Percentiles rank a stretch among this genome's conserved stretches.
phyloP scores from a whole-genome alignment of 2,888 invertebrate genomes.

The Athetis lepigone region DNA sequence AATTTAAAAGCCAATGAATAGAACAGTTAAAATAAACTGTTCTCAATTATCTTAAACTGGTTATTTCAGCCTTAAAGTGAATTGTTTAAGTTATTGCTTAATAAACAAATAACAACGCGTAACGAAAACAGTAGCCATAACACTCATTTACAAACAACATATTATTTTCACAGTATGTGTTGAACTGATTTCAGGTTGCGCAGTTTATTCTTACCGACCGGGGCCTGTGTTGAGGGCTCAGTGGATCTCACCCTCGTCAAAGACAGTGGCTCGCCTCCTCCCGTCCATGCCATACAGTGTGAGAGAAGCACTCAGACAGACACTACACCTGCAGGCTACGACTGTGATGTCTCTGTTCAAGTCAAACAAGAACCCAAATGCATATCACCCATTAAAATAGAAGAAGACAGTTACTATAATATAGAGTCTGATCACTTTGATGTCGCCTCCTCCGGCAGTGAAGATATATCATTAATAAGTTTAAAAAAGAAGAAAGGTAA shows the following conservation, averaged over 20 bases:
- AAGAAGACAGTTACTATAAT: conserved; percentile 58
- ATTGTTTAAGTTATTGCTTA: conserved; percentile 13
- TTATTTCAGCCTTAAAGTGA: conserved; percentile 4
- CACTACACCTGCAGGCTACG: conserved; percentile 4
- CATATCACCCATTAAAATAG: conserved; percentile 72
- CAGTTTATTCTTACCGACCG: conserved; percentile 63
- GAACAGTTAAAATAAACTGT: background rate
- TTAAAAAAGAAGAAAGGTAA: conserved; percentile 76
- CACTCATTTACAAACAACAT: background rate
- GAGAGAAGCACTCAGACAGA: conserved; percentile 81
- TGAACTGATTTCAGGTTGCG: conserved; percentile 73
- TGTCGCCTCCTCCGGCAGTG: conserved; percentile 77
- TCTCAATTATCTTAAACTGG: background rate
- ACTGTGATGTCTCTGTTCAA: conserved; percentile 42
- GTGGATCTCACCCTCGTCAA: conserved; percentile 77
- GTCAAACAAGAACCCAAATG: conserved; percentile 76
- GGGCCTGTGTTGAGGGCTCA: conserved; percentile 61
- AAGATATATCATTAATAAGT: conserved; percentile 77
- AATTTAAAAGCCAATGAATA: conserved; percentile 14
- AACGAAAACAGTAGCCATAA: background rate
- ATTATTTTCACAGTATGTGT: background rate
- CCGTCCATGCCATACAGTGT: conserved; percentile 23
- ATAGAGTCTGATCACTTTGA: conserved; percentile 61
- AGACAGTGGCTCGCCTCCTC: conserved; percentile 62
- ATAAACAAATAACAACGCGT: conserved; percentile 4